Evolutionary conservation across 2,888 invertebrate genomes (phyloP).

Genomic region (Capitulum mitella): DNA sequence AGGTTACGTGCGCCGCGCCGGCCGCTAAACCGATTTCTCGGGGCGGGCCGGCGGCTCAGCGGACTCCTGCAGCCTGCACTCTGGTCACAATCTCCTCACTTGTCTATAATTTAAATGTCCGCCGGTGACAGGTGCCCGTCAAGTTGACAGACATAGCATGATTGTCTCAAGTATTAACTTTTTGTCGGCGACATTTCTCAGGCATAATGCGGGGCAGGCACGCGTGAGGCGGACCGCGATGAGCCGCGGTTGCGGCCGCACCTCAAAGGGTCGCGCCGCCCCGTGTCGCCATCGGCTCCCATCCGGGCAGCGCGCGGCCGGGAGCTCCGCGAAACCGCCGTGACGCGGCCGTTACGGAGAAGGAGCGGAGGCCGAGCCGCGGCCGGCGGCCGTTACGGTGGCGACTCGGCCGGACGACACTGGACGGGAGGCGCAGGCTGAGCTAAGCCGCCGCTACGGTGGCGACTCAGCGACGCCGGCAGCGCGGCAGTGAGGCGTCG

Average conservation of each 20-base stretch:
- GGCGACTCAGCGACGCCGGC: too few species aligned
- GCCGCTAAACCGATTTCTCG: not conserved
- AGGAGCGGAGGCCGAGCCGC: too few species aligned
- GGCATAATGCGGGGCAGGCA: not conserved
- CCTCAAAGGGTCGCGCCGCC: not conserved
- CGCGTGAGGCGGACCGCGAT: not conserved
- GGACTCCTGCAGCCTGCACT: not conserved
- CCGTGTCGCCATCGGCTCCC: not conserved
- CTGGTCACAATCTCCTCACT: slow-evolving; percentile 19
- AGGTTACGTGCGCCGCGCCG: not conserved
- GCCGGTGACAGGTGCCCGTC: not conserved
- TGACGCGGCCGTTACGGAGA: not conserved
- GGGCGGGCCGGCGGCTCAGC: not conserved
- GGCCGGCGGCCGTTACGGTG: too few species aligned
- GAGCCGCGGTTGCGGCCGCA: not conserved
- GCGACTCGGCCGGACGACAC: too few species aligned
- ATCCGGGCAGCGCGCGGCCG: not conserved
- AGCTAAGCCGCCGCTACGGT: too few species aligned
- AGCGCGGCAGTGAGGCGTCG: too few species aligned
- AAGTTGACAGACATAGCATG: slow-evolving; percentile 24
- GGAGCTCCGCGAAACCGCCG: not conserved
- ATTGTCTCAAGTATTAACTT: slow-evolving; percentile 21
- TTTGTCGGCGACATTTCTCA: slow-evolving; percentile 2
- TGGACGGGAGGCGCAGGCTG: too few species aligned
- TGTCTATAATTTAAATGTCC: slow-evolving; percentile 22